Percentiles rank a stretch among this genome's conserved stretches.
phyloP scores from a whole-genome alignment of 2,113 vertebrate species.

The Epinephelus fuscoguttatus region DNA sequence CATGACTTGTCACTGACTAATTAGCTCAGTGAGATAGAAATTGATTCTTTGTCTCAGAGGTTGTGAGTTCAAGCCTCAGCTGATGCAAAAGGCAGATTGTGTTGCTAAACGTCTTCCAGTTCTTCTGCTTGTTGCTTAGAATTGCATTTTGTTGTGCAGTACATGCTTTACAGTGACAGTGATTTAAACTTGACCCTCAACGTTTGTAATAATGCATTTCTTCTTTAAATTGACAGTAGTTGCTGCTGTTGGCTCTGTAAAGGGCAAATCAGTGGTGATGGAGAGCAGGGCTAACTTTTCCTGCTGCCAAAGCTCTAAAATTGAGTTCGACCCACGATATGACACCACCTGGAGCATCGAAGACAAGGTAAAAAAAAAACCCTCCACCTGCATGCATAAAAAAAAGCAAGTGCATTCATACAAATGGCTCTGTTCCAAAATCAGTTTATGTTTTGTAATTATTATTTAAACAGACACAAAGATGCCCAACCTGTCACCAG shows the following conservation, averaged over 20 bases:
- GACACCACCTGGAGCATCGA: not conserved
- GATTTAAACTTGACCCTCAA: not conserved
- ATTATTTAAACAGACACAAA: not conserved
- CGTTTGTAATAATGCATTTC: not conserved
- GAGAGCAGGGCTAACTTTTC: accelerated
- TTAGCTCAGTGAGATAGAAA: too few relatives aligned
- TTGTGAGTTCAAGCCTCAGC: too few relatives aligned
- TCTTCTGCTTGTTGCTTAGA: too few relatives aligned
- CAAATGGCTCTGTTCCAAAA: not conserved
- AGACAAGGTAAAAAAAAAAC: not conserved
- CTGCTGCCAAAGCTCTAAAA: not conserved
- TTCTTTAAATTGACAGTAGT: not conserved
- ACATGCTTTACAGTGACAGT: too few relatives aligned
- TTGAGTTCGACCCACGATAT: accelerated
- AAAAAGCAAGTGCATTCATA: too few relatives aligned
- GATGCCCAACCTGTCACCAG: not conserved
- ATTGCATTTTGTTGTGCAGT: too few relatives aligned
- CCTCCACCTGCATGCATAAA: too few relatives aligned
- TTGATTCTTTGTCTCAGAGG: too few relatives aligned
- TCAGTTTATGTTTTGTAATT: not conserved
- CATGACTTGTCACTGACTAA: too few relatives aligned
- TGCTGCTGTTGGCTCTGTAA: not conserved
- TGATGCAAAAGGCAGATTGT: too few relatives aligned
- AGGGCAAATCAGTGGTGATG: accelerated
- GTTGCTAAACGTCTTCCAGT: too few relatives aligned